A percentile compares a stretch with the other conserved stretches of the same genome.
phyloP scores from a whole-genome alignment of 2,797 vertebrate species.

The Poeciliopsis infans region DNA sequence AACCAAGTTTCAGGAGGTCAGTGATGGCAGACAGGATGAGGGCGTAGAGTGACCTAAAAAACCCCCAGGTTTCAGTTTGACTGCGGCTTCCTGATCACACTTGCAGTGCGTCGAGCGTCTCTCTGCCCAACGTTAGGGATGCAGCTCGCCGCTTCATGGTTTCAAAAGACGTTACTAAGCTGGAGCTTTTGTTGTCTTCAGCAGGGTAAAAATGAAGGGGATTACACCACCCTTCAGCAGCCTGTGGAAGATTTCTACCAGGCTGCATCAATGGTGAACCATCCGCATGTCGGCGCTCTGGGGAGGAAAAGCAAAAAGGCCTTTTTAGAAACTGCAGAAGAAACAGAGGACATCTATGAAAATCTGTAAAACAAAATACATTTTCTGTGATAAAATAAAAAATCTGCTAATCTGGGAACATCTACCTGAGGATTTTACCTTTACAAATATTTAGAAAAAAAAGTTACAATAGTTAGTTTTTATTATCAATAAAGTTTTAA shows the following conservation, averaged over 20 bases:
- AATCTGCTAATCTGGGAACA: too few species aligned
- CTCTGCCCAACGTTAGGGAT: background rate
- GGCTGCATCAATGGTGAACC: background rate
- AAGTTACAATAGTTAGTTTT: background rate
- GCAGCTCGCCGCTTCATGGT: background rate
- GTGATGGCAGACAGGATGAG: background rate
- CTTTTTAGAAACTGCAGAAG: background rate
- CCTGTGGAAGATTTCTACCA: constrained; percentile 4
- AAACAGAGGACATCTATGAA: constrained; percentile 5
- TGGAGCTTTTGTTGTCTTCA: background rate
- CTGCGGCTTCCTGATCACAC: constrained; percentile 1
- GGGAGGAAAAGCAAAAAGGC: background rate
- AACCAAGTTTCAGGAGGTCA: background rate
- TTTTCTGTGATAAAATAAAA: background rate
- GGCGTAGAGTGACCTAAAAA: background rate
- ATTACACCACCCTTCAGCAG: background rate
- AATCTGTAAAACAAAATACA: background rate
- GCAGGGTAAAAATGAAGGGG: background rate
- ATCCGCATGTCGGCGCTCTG: background rate
- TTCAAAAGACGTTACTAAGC: background rate
- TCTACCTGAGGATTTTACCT: background rate
- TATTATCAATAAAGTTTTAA: background rate
- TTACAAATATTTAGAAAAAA: too few species aligned
- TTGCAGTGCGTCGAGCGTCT: background rate
- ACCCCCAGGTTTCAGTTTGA: constrained; percentile 7